phyloP scores from a whole-genome alignment of 2,888 invertebrate species.

The Azorinus chamasolen region DNA sequence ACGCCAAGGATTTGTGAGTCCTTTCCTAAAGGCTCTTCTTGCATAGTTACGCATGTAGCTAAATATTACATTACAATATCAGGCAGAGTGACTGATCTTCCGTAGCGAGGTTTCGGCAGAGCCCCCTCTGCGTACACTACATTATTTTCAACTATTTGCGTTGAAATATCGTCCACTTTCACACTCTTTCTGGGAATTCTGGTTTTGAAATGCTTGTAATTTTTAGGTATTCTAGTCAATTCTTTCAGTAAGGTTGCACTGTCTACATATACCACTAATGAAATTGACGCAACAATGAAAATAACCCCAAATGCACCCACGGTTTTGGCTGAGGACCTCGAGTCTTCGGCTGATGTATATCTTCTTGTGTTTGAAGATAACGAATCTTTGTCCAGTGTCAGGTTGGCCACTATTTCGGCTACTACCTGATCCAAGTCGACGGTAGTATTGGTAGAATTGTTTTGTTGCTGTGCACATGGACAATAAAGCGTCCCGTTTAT shows the following conservation, averaged over 20 bases:
- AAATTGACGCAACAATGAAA: slow-evolving; percentile 14
- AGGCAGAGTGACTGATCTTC: too few species aligned
- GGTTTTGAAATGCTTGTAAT: slow-evolving; percentile 34
- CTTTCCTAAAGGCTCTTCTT: too few species aligned
- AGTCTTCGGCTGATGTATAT: slow-evolving; percentile 44
- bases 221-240: slow-evolving; percentile 24
- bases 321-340: slow-evolving; percentile 37
- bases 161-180: slow-evolving; percentile 12
- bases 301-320: slow-evolving; percentile 41
- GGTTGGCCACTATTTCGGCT: slow-evolving; percentile 32
- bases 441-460: not conserved
- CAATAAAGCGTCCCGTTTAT: slow-evolving; percentile 35
- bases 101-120: too few species aligned
- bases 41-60: too few species aligned
- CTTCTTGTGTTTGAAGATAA: slow-evolving; percentile 43
- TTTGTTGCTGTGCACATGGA: slow-evolving; percentile 17
- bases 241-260: slow-evolving; percentile 34
- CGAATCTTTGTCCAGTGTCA: slow-evolving; percentile 31
- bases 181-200: slow-evolving; percentile 28
- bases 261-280: slow-evolving; percentile 36
- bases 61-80: too few species aligned
- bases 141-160: not conserved
- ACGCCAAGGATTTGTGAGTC: too few species aligned
- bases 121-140: too few species aligned
- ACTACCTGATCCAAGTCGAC: slow-evolving; percentile 11